Conservation (phyloP, 2,797 vertebrate species). For the Falco columbarius region DNA sequence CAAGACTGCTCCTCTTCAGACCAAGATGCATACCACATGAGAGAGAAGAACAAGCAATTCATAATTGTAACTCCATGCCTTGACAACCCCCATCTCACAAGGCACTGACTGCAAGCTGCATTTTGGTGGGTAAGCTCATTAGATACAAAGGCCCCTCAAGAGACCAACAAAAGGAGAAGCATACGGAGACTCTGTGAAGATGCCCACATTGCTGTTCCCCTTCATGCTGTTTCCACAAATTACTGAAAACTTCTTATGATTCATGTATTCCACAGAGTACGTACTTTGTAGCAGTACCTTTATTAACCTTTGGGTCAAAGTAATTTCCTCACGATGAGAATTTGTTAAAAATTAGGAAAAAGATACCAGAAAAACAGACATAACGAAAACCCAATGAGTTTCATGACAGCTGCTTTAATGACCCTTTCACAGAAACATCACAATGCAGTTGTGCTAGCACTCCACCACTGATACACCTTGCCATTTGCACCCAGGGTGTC, state of each 20-base stretch:
- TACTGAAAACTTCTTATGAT: not conserved
- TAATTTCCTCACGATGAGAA: not conserved
- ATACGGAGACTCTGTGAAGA: accelerated
- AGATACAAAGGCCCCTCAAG: not conserved
- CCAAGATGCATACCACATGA: accelerated
- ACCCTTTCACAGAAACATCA: not conserved
- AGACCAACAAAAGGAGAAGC: not conserved
- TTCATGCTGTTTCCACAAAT: not conserved
- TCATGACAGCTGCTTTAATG: accelerated
- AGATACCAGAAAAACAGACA: not conserved
- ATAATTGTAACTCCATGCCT: not conserved
- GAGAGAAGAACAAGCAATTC: not conserved
- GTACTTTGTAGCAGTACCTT: not conserved
- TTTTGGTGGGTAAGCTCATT: not conserved
- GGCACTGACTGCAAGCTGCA: not conserved
- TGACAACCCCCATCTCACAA: not conserved
- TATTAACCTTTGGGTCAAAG: not conserved
- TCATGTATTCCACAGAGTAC: not conserved
- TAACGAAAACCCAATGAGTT: not conserved
- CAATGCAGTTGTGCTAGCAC: not conserved
- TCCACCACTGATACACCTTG: not conserved
- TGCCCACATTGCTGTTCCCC: accelerated
- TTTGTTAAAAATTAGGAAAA: not conserved
- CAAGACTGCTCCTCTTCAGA: not conserved
- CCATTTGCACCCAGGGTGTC: not conserved